Evolutionary conservation across 2,113 vertebrate genomes (phyloP).

Genomic region (Apodemus speciosus): DNA sequence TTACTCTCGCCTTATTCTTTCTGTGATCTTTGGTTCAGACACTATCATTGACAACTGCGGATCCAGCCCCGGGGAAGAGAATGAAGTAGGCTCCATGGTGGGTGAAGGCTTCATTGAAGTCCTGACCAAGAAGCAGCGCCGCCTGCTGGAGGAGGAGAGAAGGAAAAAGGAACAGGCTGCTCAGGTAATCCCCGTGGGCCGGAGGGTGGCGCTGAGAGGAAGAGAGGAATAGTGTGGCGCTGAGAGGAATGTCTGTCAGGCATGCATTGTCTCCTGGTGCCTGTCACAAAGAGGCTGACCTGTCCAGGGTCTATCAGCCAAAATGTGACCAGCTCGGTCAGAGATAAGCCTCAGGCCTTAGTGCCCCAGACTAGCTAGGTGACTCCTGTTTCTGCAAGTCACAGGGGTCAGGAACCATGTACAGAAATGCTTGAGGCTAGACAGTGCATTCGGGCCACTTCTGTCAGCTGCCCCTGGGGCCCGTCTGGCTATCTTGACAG

Average conservation of each 20-base stretch:
- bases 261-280: accelerated
- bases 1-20: not conserved
- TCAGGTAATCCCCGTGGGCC: conserved; percentile 81
- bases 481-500: not conserved
- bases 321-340: accelerated
- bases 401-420: accelerated
- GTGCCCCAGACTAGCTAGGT: too few relatives aligned
- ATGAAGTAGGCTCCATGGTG: conserved; percentile 85
- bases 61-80: conserved; percentile 85
- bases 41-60: conserved; percentile 83
- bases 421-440: accelerated
- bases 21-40: conserved; percentile 75
- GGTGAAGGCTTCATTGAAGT: conserved; percentile 94
- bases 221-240: accelerated
- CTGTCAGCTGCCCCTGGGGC: too few relatives aligned
- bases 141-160: conserved; percentile 94
- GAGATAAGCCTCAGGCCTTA: too few relatives aligned
- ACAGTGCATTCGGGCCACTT: accelerated
- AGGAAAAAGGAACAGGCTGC: conserved; percentile 95
- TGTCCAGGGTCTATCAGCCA: not conserved
- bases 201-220: accelerated
- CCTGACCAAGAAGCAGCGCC: conserved; percentile 96
- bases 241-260: accelerated
- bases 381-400: not conserved
- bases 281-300: not conserved